phyloP scores from a whole-genome alignment of 2,888 invertebrate species.

The Catocala nupta region DNA sequence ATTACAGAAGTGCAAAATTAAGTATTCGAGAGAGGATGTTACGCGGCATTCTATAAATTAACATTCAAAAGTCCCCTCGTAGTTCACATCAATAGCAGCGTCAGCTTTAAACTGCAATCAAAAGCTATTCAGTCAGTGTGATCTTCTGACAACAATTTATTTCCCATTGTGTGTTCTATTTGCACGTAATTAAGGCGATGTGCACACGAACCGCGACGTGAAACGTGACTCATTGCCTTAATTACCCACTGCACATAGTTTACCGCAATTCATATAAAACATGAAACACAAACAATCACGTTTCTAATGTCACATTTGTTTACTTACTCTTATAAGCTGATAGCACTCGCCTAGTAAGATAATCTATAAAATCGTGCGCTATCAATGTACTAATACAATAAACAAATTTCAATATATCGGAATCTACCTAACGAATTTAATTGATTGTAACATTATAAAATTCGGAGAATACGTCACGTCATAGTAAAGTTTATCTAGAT shows the following conservation, averaged over 20 bases:
- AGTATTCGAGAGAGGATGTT: constrained; percentile 4
- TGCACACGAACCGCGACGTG: constrained; percentile 48
- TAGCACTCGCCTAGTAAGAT: background rate
- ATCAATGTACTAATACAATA: background rate
- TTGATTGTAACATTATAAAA: constrained; percentile 21
- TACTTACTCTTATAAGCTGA: constrained; percentile 19
- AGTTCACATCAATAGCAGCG: constrained; percentile 12
- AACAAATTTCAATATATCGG: constrained; percentile 2
- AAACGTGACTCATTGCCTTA: constrained; percentile 68
- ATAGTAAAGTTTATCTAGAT: constrained; percentile 32
- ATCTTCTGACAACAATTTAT: constrained; percentile 53
- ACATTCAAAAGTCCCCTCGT: constrained; percentile 16
- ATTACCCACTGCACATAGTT: constrained; percentile 56
- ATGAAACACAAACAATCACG: constrained; percentile 40
- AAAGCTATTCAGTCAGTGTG: constrained; percentile 39
- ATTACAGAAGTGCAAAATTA: constrained; percentile 25
- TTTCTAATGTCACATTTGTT: constrained; percentile 27
- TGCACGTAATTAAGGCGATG: constrained; percentile 56
- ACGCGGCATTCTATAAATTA: constrained; percentile 22
- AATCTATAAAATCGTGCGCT: constrained; percentile 5
- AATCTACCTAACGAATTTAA: background rate
- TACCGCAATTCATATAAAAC: constrained; percentile 45
- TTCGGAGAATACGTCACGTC: constrained; percentile 17
- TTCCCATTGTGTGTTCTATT: constrained; percentile 55
- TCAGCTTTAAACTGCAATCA: constrained; percentile 27